Evolutionary conservation across 2,797 vertebrate genomes (phyloP).

Genomic region (Kryptolebias ocellatus): DNA sequence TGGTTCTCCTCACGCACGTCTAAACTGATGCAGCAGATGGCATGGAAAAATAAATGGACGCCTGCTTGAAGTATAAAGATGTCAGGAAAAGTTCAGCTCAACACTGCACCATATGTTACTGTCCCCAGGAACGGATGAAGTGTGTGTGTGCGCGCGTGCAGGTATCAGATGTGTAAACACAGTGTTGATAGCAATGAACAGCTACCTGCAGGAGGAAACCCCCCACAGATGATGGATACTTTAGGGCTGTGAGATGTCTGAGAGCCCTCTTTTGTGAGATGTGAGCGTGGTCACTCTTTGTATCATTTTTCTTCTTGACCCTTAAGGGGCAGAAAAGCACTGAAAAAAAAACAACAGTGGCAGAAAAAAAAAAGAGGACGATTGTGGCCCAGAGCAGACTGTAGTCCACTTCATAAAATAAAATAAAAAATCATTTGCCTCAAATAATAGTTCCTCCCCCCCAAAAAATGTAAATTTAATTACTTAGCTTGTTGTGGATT

Average conservation of each 20-base stretch:
- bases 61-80: constrained; percentile 48
- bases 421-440: no score
- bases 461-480: no score
- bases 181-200: constrained; percentile 32
- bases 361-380: constrained; percentile 33
- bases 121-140: constrained; percentile 22
- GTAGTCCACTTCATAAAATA: constrained; percentile 8
- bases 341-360: constrained; percentile 37
- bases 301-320: constrained; percentile 59
- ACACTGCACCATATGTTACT: constrained; percentile 59
- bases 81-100: constrained; percentile 54
- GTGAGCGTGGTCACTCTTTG: constrained; percentile 41
- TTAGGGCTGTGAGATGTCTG: constrained; percentile 41
- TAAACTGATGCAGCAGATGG: constrained; percentile 61
- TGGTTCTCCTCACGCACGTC: constrained; percentile 44
- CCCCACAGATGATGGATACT: constrained; percentile 48
- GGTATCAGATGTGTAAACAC: constrained; percentile 27
- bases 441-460: no score
- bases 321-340: constrained; percentile 47
- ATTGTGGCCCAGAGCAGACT: constrained; percentile 54
- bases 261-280: constrained; percentile 47
- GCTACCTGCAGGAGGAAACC: constrained; percentile 38
- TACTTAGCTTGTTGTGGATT: no score
- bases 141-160: constrained; percentile 11
- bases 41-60: constrained; percentile 48